Conservation (phyloP, 2,797 vertebrate genomes). For the Gymnodraco acuticeps region DNA sequence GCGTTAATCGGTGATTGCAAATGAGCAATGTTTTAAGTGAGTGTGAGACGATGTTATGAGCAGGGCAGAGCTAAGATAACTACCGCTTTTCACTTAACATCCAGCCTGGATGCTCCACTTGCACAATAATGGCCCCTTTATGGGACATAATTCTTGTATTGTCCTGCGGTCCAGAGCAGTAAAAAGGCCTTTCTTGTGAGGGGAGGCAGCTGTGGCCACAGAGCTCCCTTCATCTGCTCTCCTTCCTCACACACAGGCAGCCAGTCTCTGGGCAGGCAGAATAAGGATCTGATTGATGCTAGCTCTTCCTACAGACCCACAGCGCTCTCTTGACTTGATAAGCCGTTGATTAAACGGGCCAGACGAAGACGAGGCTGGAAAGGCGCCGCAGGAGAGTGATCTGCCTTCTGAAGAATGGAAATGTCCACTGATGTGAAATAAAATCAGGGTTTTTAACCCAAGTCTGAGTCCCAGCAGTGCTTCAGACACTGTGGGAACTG, state of each 20-base stretch:
- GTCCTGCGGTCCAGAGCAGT: slow-evolving; percentile 51
- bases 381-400: slow-evolving; percentile 21
- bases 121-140: slow-evolving; percentile 57
- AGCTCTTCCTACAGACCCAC: slow-evolving; percentile 64
- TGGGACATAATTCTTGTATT: slow-evolving; percentile 71
- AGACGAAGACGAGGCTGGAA: slow-evolving; percentile 52
- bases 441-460: slow-evolving; percentile 46
- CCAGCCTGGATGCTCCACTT: slow-evolving; percentile 29
- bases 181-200: slow-evolving; percentile 72
- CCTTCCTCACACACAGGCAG: slow-evolving; percentile 59
- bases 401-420: slow-evolving; percentile 42
- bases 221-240: slow-evolving; percentile 72
- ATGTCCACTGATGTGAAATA: slow-evolving; percentile 49
- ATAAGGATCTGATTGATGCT: slow-evolving; percentile 79
- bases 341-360: slow-evolving; percentile 72
- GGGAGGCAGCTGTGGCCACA: slow-evolving; percentile 80
- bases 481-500: background rate
- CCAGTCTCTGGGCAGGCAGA: slow-evolving; percentile 62
- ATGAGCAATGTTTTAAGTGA: slow-evolving; percentile 26
- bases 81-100: slow-evolving; percentile 34
- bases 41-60: slow-evolving; percentile 16
- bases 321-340: slow-evolving; percentile 71
- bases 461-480: background rate
- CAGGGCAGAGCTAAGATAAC: slow-evolving; percentile 40
- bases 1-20: slow-evolving; percentile 27